phyloP scores from a whole-genome alignment of 1,140 invertebrate genomes.

The Gryon sp. region DNA sequence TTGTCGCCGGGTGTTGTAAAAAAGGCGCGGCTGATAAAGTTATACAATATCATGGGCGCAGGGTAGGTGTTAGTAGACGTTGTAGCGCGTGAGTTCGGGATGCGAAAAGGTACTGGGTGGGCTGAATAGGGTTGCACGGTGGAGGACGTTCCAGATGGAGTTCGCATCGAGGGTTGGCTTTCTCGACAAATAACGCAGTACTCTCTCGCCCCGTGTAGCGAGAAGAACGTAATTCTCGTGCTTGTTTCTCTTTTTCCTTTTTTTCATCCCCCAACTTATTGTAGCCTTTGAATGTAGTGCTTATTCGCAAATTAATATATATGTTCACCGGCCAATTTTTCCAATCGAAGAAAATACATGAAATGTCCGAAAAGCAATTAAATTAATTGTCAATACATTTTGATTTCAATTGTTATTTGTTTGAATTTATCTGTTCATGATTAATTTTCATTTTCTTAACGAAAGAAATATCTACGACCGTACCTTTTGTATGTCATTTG shows the following conservation, averaged over 20 bases:
- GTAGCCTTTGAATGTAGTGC: conserved; percentile 28
- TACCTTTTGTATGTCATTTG: conserved; percentile 10
- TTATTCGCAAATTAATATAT: not conserved
- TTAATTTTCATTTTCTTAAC: too few species aligned
- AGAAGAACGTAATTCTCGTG: conserved; percentile 27
- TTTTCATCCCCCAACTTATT: conserved; percentile 26
- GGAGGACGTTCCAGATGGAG: conserved; percentile 47
- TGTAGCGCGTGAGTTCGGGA: too few species aligned
- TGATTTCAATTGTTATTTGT: too few species aligned
- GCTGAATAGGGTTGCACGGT: conserved; percentile 1
- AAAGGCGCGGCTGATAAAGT: too few species aligned
- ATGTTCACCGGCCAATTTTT: too few species aligned
- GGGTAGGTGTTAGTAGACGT: too few species aligned
- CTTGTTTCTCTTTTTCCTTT: conserved; percentile 13
- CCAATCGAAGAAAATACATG: too few species aligned
- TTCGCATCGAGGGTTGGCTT: conserved; percentile 53
- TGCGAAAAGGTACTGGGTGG: conserved; percentile 3
- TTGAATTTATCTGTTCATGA: too few species aligned
- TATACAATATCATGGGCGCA: too few species aligned
- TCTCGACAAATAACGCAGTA: conserved; percentile 46
- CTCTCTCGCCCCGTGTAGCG: conserved; percentile 46
- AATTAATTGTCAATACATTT: too few species aligned
- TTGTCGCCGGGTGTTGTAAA: too few species aligned
- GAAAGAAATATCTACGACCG: not conserved
- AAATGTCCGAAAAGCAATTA: too few species aligned